phyloP scores from a whole-genome alignment of 2,797 vertebrate species.

The Dallia pectoralis region DNA sequence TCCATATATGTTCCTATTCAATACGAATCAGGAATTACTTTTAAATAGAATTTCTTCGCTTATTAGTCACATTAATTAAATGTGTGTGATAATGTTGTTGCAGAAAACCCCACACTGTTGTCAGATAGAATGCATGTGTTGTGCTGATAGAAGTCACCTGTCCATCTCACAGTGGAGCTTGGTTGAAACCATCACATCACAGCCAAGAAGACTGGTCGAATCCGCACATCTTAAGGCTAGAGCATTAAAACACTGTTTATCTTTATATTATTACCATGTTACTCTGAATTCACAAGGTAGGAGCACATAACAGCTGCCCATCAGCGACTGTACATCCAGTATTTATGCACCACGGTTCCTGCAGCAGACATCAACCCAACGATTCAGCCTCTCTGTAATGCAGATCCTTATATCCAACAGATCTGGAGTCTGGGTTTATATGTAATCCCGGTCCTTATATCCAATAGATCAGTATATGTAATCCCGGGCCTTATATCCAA shows the following conservation, averaged over 20 bases:
- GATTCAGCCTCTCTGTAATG: constrained; percentile 8
- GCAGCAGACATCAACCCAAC: constrained; percentile 20
- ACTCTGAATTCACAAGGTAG: background rate
- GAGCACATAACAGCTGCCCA: constrained; percentile 3
- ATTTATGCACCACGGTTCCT: constrained; percentile 21
- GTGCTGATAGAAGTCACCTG: constrained; percentile 52
- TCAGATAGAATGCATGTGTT: constrained; percentile 26
- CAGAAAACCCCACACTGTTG: constrained; percentile 47
- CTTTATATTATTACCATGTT: background rate
- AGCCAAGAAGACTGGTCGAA: constrained; percentile 36
- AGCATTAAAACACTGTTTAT: constrained; percentile 24
- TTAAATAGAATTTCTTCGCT: constrained; percentile 31
- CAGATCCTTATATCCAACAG: constrained; percentile 14
- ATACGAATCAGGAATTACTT: constrained; percentile 38
- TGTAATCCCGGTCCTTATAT: constrained; percentile 18
- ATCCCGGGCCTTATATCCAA: no score
- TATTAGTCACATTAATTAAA: constrained; percentile 16
- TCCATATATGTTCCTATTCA: constrained; percentile 46
- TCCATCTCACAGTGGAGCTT: constrained; percentile 32
- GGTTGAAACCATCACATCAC: constrained; percentile 54
- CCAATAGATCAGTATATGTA: constrained; percentile 3
- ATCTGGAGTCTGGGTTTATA: no score
- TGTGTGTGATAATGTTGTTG: constrained; percentile 6
- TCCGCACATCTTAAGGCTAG: constrained; percentile 26
- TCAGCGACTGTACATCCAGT: constrained; percentile 12